Evolutionary conservation across 2,888 invertebrate genomes (phyloP), one percentile per base, ranked within the genome.

Genomic region (Spodoptera exigua): DNA sequence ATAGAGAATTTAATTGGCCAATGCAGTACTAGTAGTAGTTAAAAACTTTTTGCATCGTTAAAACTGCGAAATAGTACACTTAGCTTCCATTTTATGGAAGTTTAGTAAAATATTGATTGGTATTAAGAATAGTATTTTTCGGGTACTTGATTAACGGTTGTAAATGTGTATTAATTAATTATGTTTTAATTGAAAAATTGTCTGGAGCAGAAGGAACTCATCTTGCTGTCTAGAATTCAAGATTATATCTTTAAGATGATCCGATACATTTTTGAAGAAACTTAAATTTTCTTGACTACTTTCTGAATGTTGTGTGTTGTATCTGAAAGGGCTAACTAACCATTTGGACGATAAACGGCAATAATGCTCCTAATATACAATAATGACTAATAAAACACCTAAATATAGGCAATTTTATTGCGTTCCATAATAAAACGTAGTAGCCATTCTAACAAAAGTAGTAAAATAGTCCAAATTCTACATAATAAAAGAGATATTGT

Each of bases 41-140:
- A 55, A 55, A 34, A 72, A 66, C 37, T 56, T 60, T 58, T 61
- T 67, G 14, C 61, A 36, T 66, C 73, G 73, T 72, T 66, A 55
- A 56, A 61, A 61, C 37, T 69, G 41, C 11, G 44, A 36, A 48
- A 44, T 48, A 52, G 60, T 41, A 18, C 18, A 68, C 61, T 66
- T 45, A 72, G 40, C 16, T 12, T 21, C 37, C 9, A 32, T 21
- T 46, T 13, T 49, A 14, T 44, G 7, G 9, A 44, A 27, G 36
- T 37, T 41, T 32, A 66, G 54, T 70, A 45, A 71, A 55, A 48
- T 37, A 40, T 40, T 46, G 41, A 49, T 43, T 10, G 21, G 21
- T 45, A 36, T 27, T 11, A 36, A 41, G 11, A 16, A 5, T 47
- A 5, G 36, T 27, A 1, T 32, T 47, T 36, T 34, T 37, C 7